phyloP scores from a whole-genome alignment of 2,888 invertebrate genomes.

The Caenorhabditis auriculariae region DNA sequence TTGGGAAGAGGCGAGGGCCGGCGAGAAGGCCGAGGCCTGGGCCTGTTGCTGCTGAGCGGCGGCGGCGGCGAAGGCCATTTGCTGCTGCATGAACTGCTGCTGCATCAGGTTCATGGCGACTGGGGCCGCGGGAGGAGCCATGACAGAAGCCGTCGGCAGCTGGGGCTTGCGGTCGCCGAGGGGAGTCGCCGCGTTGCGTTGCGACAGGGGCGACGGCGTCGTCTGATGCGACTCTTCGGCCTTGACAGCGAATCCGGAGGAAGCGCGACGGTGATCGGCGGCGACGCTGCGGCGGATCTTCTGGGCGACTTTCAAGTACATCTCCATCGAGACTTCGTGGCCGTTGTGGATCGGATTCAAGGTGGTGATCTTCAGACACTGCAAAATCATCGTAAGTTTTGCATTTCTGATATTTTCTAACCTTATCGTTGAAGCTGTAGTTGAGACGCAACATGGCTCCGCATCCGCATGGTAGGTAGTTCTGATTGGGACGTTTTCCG shows the following conservation, averaged over 20 bases:
- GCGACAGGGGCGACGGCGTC: too few species aligned
- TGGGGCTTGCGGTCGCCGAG: background rate
- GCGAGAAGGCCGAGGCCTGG: too few species aligned
- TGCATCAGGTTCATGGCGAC: too few species aligned
- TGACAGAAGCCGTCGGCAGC: too few species aligned
- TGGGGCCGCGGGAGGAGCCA: too few species aligned
- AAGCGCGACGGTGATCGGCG: background rate
- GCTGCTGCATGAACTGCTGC: too few species aligned
- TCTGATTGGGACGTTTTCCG: conserved; percentile 61
- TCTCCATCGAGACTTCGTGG: conserved; percentile 18
- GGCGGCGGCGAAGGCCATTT: too few species aligned
- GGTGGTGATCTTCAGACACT: conserved; percentile 27
- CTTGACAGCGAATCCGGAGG: too few species aligned
- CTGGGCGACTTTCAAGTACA: conserved; percentile 11
- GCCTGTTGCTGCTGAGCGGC: too few species aligned
- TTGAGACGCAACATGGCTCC: conserved; percentile 59
- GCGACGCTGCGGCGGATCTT: conserved; percentile 3
- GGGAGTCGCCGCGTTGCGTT: background rate
- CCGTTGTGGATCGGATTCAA: conserved; percentile 29
- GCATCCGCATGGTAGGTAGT: conserved; percentile 60
- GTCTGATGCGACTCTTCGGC: background rate
- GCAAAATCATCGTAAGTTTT: too few species aligned
- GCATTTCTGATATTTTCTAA: background rate
- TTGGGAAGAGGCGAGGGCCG: too few species aligned
- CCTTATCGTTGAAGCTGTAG: conserved; percentile 48